Percentiles rank a stretch among this genome's conserved stretches.
phyloP scores from a whole-genome alignment of 2,113 vertebrate species.

The Alouatta palliata region DNA sequence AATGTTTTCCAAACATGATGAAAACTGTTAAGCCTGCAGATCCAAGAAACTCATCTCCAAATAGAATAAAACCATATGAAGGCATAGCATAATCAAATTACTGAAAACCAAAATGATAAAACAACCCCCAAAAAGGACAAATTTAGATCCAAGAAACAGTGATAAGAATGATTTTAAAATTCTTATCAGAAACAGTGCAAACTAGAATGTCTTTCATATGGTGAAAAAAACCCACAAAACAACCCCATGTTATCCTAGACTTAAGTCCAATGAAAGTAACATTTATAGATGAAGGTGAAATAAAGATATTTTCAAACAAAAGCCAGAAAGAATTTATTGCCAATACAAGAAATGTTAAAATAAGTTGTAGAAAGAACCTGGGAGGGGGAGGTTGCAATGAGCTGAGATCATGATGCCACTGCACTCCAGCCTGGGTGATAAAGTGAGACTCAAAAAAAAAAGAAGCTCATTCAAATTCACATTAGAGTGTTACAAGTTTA shows the following conservation, averaged over 20 bases:
- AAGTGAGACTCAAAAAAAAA: no score
- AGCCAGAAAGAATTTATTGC: not conserved
- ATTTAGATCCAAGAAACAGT: not conserved
- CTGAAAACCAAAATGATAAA: not conserved
- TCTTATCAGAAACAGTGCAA: not conserved
- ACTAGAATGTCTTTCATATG: not conserved
- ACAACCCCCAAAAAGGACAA: not conserved
- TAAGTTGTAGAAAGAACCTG: not conserved
- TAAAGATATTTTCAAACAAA: not conserved
- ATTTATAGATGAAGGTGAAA: not conserved
- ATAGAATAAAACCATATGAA: not conserved
- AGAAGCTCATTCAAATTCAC: not conserved
- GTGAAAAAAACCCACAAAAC: not conserved
- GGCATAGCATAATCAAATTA: not conserved
- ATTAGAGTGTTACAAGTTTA: not conserved
- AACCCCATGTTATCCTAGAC: not conserved
- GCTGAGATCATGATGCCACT: no score
- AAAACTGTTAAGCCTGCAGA: not conserved
- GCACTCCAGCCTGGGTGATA: no score
- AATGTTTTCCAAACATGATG: not conserved
- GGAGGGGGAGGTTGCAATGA: no score
- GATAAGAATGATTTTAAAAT: not conserved
- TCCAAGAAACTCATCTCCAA: not conserved
- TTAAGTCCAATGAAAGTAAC: not conserved
- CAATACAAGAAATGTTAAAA: not conserved